These are phyloP conservation scores for Rhopalosiphum maidis DNA, from an alignment of 1,140 invertebrate genomes.

Conservation along the genomic window DNA sequence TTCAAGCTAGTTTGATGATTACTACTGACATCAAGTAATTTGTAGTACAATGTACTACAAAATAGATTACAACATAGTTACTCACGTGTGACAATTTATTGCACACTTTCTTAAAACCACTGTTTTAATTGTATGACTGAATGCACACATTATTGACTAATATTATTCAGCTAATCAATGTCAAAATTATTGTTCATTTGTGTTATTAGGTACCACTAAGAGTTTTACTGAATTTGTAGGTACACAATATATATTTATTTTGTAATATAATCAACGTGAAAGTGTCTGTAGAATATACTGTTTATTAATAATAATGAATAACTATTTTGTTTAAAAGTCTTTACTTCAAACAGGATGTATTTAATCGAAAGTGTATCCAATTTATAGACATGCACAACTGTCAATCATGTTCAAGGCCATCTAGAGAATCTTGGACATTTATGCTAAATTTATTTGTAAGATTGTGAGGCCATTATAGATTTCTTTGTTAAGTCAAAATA, in stretches of 20 bases:
- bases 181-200: neutral
- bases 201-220: neutral
- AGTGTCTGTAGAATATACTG: neutral
- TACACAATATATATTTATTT: neutral
- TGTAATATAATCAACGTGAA: neutral
- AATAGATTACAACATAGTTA: neutral
- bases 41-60: neutral
- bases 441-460: conserved; percentile 17
- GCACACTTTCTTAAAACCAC: neutral
- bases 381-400: neutral
- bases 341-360: conserved; percentile 32
- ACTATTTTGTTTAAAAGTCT: neutral
- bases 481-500: neutral
- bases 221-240: neutral
- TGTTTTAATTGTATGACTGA: neutral
- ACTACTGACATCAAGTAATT: neutral
- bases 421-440: neutral
- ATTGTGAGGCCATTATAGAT: neutral
- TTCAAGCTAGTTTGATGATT: neutral
- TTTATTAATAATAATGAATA: conserved; percentile 7
- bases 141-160: conserved; percentile 1
- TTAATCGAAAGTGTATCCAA: conserved; percentile 51
- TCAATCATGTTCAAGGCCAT: conserved; percentile 43
- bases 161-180: neutral
- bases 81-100: neutral